Conservation (phyloP, 2,888 invertebrate genomes). For the Drosophila anomelani region DNA sequence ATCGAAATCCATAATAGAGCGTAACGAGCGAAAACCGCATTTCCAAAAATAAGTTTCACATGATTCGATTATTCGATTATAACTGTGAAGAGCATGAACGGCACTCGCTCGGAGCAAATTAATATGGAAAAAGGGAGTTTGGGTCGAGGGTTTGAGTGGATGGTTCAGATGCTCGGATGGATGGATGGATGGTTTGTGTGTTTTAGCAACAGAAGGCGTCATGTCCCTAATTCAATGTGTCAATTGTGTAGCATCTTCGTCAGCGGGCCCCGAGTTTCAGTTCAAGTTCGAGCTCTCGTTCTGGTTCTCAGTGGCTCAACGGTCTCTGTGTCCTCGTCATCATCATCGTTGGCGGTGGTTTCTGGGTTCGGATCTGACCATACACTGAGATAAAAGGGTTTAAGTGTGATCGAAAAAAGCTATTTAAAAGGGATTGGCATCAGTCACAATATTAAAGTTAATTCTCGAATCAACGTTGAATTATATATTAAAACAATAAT, state of each 20-base stretch:
- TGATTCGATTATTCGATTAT: constrained; percentile 63
- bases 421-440: background rate
- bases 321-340: constrained; percentile 15
- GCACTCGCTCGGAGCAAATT: constrained; percentile 19
- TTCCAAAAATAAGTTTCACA: constrained; percentile 52
- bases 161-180: constrained; percentile 15
- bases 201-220: constrained; percentile 67
- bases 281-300: constrained; percentile 29
- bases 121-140: constrained; percentile 18
- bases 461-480: no score
- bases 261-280: constrained; percentile 33
- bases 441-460: no score
- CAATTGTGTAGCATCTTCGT: constrained; percentile 69
- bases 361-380: constrained; percentile 6
- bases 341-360: constrained; percentile 38
- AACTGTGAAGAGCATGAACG: constrained; percentile 48
- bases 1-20: constrained; percentile 35
- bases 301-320: constrained; percentile 32
- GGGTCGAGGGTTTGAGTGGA: constrained; percentile 25
- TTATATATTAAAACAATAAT: no score
- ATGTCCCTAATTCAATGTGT: constrained; percentile 78
- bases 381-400: constrained; percentile 6
- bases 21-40: constrained; percentile 51
- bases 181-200: constrained; percentile 38
- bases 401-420: accelerated